phyloP scores from a whole-genome alignment of 2,113 vertebrate species.

The Nycticorax nycticorax region DNA sequence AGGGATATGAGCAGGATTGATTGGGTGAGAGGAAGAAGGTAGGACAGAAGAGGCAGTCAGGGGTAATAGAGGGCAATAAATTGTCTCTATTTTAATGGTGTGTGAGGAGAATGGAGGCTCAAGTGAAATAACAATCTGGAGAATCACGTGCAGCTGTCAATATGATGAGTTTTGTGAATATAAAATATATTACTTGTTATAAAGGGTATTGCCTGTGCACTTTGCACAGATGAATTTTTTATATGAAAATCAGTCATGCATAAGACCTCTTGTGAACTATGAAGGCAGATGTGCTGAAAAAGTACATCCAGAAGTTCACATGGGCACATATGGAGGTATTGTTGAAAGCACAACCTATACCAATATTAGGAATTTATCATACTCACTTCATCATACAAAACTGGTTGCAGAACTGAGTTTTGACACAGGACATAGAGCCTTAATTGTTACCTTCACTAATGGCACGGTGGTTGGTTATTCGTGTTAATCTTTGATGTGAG shows the following conservation, averaged over 20 bases:
- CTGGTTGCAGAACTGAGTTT: background rate
- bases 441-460: background rate
- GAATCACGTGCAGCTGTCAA: background rate
- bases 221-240: background rate
- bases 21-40: background rate
- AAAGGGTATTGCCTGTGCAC: rapidly evolving
- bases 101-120: background rate
- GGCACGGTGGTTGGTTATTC: background rate
- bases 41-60: background rate
- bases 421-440: background rate
- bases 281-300: background rate
- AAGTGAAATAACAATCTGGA: background rate
- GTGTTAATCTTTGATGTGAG: background rate
- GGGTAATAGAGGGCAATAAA: background rate
- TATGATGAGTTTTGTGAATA: background rate
- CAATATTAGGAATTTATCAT: background rate
- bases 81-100: background rate
- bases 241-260: background rate
- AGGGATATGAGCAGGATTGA: background rate
- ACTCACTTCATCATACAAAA: background rate
- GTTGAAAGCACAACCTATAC: background rate
- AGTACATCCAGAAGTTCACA: background rate
- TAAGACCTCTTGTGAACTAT: background rate
- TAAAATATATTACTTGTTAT: background rate
- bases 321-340: background rate